phyloP scores from a whole-genome alignment of 2,888 invertebrate species.

The Lasioglossum pauxillum region DNA sequence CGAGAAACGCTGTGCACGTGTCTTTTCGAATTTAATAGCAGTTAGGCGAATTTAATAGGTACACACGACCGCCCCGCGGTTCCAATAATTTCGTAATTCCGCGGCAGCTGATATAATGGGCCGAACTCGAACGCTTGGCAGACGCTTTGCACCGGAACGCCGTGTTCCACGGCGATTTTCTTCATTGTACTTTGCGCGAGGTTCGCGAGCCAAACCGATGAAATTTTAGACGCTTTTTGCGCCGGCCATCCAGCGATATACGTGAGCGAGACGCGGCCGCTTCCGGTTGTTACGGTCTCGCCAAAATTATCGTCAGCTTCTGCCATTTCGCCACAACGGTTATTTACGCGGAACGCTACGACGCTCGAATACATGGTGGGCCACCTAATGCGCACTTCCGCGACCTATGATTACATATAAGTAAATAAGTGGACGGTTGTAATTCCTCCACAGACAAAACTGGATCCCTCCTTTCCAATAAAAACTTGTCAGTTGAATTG shows the following conservation, averaged over 20 bases:
- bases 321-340: constrained; percentile 1
- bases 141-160: constrained; percentile 66
- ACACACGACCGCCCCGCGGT: background rate
- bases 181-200: constrained; percentile 67
- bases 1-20: background rate
- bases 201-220: constrained; percentile 64
- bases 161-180: constrained; percentile 73
- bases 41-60: background rate
- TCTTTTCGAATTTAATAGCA: background rate
- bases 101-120: constrained; percentile 72
- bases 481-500: background rate
- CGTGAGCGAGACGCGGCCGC: background rate
- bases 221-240: constrained; percentile 44
- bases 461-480: background rate
- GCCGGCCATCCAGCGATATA: constrained; percentile 1
- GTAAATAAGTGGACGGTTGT: background rate
- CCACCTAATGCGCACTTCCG: background rate
- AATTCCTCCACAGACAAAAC: background rate
- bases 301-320: constrained; percentile 57
- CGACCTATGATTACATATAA: background rate
- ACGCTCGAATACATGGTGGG: constrained; percentile 8
- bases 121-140: constrained; percentile 70
- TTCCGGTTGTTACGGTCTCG: constrained; percentile 66
- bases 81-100: constrained; percentile 28
- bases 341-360: constrained; percentile 18